A percentile compares a stretch with the other conserved stretches of the same genome.
phyloP scores from a whole-genome alignment of 1,140 invertebrate species.

The Bombus difficillimus region DNA sequence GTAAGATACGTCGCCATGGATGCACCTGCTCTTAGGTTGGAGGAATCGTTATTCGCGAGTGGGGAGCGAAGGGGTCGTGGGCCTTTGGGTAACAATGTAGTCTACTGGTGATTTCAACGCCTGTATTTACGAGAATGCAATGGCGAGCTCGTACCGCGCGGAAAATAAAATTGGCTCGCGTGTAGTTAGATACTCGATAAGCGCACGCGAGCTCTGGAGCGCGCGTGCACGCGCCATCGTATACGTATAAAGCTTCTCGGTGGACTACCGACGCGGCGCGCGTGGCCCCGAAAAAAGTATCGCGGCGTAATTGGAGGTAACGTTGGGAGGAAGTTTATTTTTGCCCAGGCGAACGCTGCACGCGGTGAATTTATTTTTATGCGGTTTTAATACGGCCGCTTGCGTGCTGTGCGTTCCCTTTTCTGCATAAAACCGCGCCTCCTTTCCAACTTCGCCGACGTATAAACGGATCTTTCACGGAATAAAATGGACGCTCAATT shows the following conservation, averaged over 20 bases:
- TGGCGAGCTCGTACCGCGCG: background rate
- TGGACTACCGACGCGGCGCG: background rate
- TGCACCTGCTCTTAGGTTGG: slow-evolving; percentile 21
- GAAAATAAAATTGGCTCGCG: background rate
- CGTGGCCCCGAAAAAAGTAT: background rate
- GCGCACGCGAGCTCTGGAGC: background rate
- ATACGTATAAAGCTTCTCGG: too few species aligned
- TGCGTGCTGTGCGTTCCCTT: background rate
- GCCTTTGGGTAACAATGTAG: slow-evolving; percentile 24
- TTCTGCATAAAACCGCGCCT: slow-evolving; percentile 23
- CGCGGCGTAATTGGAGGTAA: slow-evolving; percentile 14
- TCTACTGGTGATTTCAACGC: slow-evolving; percentile 16
- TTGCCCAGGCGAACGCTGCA: background rate
- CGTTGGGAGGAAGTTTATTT: slow-evolving; percentile 6
- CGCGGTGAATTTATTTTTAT: slow-evolving; percentile 31
- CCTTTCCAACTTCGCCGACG: background rate
- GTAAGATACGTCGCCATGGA: slow-evolving; percentile 29
- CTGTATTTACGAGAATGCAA: background rate
- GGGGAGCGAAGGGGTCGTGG: background rate
- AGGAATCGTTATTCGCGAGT: background rate
- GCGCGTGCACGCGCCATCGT: too few species aligned
- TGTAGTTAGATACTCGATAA: background rate
- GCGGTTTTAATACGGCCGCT: slow-evolving; percentile 23
- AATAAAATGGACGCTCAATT: background rate
- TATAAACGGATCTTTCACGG: background rate